Evolutionary conservation across 2,113 vertebrate genomes (phyloP).

Genomic region (Okapia johnstoni): DNA sequence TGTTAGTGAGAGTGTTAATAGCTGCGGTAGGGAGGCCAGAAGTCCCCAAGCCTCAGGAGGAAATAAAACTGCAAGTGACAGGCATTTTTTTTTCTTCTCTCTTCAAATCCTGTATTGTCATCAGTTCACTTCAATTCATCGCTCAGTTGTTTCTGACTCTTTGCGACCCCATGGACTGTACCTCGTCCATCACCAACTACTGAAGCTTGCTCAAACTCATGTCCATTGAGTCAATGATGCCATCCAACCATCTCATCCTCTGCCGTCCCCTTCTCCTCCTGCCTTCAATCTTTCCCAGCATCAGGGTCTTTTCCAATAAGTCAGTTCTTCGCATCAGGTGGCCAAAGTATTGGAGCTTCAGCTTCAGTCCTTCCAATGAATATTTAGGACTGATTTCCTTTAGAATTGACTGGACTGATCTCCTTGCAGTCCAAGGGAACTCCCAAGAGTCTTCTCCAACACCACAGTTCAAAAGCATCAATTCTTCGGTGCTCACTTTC

Average conservation of each 20-base stretch:
- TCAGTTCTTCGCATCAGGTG: background rate
- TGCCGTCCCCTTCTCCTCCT: background rate
- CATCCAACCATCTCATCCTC: background rate
- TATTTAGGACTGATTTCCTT: background rate
- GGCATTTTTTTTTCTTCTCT: background rate
- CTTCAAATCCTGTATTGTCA: background rate
- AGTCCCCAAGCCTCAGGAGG: background rate
- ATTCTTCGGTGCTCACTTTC: background rate
- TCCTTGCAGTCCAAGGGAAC: background rate
- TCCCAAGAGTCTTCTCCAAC: background rate
- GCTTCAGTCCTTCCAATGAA: background rate
- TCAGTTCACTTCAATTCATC: background rate
- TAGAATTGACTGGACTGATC: background rate
- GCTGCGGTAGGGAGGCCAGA: background rate
- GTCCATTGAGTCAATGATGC: background rate
- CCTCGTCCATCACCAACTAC: background rate
- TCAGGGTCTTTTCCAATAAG: background rate
- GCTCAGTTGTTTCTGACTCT: background rate
- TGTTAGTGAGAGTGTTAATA: background rate
- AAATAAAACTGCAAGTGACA: background rate
- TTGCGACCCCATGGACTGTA: background rate
- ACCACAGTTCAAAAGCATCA: background rate
- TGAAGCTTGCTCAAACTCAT: background rate
- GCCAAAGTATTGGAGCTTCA: background rate
- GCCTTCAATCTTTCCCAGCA: background rate